Evolutionary conservation across 2,113 vertebrate genomes (phyloP).

Genomic region (Chaetodon auriga): DNA sequence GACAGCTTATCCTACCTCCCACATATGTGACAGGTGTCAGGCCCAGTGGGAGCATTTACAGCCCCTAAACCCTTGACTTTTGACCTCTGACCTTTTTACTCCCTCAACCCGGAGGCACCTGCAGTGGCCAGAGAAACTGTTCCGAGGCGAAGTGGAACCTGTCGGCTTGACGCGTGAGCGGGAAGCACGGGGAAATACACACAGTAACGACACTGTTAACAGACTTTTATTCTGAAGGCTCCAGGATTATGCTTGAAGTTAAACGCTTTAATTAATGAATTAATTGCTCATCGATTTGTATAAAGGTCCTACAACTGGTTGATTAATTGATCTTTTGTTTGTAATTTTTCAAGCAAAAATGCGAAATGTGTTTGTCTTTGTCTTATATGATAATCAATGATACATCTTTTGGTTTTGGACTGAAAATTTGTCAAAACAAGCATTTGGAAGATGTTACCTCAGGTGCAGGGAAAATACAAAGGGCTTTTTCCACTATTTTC

Average conservation of each 20-base stretch:
- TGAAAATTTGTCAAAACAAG: not conserved
- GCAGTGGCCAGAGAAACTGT: slow-evolving; percentile 48
- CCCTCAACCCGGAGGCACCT: slow-evolving; percentile 68
- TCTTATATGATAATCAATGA: not conserved
- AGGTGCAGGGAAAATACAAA: not conserved
- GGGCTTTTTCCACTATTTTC: not conserved
- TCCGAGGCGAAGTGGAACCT: slow-evolving; percentile 50
- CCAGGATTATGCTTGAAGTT: not conserved
- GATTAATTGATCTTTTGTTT: not conserved
- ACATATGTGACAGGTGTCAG: slow-evolving; percentile 86
- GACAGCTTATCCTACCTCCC: slow-evolving; percentile 84
- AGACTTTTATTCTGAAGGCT: not conserved
- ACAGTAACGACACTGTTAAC: not conserved
- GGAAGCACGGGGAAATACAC: not conserved
- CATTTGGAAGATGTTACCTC: not conserved
- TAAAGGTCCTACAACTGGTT: too few relatives aligned
- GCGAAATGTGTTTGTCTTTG: not conserved
- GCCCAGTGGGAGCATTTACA: slow-evolving; percentile 79
- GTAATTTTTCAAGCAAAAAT: not conserved
- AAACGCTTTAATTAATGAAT: not conserved
- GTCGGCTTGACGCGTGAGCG: not conserved
- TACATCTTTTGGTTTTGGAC: not conserved
- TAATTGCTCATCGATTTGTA: too few relatives aligned
- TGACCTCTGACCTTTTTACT: slow-evolving; percentile 68
- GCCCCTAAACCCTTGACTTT: slow-evolving; percentile 79